Evolutionary conservation across 23 tunicate species (phyloP), one percentile per base, ranked within the genome.

Genomic region (Phallusia fumigata): DNA sequence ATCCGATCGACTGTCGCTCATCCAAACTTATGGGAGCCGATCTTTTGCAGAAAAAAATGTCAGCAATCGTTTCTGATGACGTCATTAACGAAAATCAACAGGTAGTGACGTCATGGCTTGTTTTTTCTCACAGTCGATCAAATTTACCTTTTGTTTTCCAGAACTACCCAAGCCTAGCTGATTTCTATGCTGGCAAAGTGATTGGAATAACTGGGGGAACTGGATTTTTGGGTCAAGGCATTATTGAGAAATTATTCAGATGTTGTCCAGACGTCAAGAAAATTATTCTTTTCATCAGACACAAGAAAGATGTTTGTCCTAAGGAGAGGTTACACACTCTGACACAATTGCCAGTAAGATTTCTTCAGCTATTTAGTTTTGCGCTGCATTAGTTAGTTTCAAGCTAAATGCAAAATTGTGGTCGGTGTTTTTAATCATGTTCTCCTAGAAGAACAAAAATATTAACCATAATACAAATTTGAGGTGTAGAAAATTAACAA

Each of bases 131-230:
- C n/a, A n/a, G n/a, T n/a, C n/a, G n/a, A n/a, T n/a, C n/a, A n/a
- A n/a, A n/a, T n/a, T n/a, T n/a, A n/a, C n/a, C n/a, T n/a, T n/a
- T n/a, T n/a, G n/a, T 58, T 21, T 58, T 24, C 3, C 72, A 79
- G 83, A 32, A 65, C 30, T 78, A 77, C 35, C 82, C 88, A 33
- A 31, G 30, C 8, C 52, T 84, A 0, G 82, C 53, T 0, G 82
- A 77, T 0, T 84, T 77, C 31, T 84, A 52, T 36, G 53, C 52
- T 32, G 82, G 83, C 19, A 84, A 84, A 64, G 53, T 74, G 64
- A 69, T 84, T 16, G 88, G 45, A 22, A n/a, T 84, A 13, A 84
- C 88, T 18, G 88, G 88, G 12, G 88, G 88, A 26, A 84, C 88
- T 8, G 88, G 88, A 21, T 84, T 84, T 52, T n/a, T 84, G 35